Evolutionary conservation across 2,888 invertebrate genomes (phyloP), one percentile per base, ranked within the genome.

Genomic region (Agriopis aurantiaria): DNA sequence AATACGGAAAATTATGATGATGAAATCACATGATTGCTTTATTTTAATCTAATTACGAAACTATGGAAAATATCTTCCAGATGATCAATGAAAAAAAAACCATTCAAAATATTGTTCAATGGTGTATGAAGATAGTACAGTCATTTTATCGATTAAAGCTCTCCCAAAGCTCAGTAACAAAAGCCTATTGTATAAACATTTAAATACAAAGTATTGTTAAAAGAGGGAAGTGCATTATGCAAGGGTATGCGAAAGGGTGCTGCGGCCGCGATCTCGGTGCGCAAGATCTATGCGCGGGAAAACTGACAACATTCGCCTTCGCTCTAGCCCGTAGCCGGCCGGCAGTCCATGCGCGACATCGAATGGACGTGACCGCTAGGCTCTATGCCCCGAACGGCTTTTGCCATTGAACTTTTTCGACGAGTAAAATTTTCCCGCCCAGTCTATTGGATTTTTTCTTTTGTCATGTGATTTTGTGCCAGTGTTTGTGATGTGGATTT

Each of bases 401-500:
- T 65, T 70, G 78, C 77, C 74, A 76, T 70, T 79, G 90, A 93
- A 93, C 93, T 93, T 93, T 93, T 91, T 86, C 93, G 91, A 82
- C 76, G 68, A 71, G 63, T 60, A 71, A 83, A 82, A 81, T 78
- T 86, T 92, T 92, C 91, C 90, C 92, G 92, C 93, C 91, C 86
- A 85, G 78, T 81, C 79, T 67, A 79, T 82, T 80, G 40, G 61
- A 80, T 78, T 76, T 78, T 23, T 78, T 75, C 49, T 77, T 79
- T 57, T 79, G 78, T 77, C 72, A 75, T 64, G 87, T 88, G 85
- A 73, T 81, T 82, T 75, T 81, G 87, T 88, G 86, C 80, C 80
- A 80, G 82, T 77, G 72, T 79, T 80, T 80, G 86, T 86, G 84
- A 69, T 79, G 84, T 84, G 84, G 76, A 80, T 84, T 85, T 83